Conservation (phyloP, 2,888 invertebrate species). For the Fragum whitleyi region DNA sequence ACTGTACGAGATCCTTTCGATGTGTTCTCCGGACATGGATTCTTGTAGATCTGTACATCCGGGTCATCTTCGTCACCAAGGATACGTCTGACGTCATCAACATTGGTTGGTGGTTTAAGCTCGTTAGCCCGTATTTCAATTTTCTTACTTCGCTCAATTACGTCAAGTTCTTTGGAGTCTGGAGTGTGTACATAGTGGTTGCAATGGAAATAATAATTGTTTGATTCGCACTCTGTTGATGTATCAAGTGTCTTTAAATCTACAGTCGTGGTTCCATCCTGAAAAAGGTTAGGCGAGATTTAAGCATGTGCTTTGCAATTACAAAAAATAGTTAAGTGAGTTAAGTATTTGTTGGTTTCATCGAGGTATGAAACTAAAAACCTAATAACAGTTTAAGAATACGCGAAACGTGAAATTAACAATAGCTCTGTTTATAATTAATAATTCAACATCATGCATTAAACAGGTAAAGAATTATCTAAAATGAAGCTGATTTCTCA, state of each 20-base stretch:
- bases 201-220: constrained; percentile 8
- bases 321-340: too few relatives aligned
- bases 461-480: too few relatives aligned
- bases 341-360: too few relatives aligned
- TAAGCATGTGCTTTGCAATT: too few relatives aligned
- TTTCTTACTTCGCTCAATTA: neutral
- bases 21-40: constrained; percentile 1
- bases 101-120: neutral
- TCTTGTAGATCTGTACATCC: neutral
- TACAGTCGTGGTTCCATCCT: constrained; percentile 6
- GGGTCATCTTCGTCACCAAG: constrained; percentile 15
- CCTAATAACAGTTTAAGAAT: too few relatives aligned
- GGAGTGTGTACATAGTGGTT: constrained; percentile 13
- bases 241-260: neutral
- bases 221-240: neutral
- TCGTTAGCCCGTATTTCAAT: neutral
- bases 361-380: too few relatives aligned
- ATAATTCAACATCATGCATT: too few relatives aligned
- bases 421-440: too few relatives aligned
- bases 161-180: neutral
- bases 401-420: too few relatives aligned
- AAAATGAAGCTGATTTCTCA: too few relatives aligned
- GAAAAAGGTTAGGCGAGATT: too few relatives aligned
- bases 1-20: neutral
- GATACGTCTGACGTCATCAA: constrained; percentile 21